These are phyloP conservation scores for Linyphia triangularis DNA, from an alignment of 2,888 invertebrate species.

Conservation along the genomic window DNA sequence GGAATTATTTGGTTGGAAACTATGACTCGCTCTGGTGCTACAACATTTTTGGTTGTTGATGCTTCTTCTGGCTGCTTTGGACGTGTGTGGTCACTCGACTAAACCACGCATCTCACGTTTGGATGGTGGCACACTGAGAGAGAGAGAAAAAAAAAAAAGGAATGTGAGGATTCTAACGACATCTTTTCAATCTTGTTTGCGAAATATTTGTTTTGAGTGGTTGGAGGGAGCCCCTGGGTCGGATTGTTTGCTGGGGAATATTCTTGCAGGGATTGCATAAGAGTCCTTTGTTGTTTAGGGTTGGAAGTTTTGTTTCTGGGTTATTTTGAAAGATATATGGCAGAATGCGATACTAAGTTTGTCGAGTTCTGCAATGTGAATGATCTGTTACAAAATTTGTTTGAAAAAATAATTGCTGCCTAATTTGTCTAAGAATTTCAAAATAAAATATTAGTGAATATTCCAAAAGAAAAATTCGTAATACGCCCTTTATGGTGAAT, in stretches of 20 bases:
- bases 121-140: not conserved
- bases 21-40: constrained; percentile 26
- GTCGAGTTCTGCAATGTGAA: not conserved
- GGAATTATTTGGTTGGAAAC: constrained; percentile 65
- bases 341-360: not conserved
- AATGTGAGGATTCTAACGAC: no score
- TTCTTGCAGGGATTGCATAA: no score
- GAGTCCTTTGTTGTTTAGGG: not conserved
- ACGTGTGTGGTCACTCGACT: constrained; percentile 29
- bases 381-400: no score
- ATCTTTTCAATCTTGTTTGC: not conserved
- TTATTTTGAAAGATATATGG: not conserved
- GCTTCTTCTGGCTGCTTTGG: not conserved
- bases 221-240: not conserved
- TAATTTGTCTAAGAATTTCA: no score
- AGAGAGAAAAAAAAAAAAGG: not conserved
- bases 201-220: not conserved
- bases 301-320: not conserved
- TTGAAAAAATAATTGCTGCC: no score
- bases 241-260: not conserved
- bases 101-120: constrained; percentile 9
- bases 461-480: no score
- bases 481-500: no score
- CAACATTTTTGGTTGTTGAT: constrained; percentile 1
- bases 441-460: no score